Conservation (phyloP, 2,113 vertebrate genomes). For the Tetrao urogallus region DNA sequence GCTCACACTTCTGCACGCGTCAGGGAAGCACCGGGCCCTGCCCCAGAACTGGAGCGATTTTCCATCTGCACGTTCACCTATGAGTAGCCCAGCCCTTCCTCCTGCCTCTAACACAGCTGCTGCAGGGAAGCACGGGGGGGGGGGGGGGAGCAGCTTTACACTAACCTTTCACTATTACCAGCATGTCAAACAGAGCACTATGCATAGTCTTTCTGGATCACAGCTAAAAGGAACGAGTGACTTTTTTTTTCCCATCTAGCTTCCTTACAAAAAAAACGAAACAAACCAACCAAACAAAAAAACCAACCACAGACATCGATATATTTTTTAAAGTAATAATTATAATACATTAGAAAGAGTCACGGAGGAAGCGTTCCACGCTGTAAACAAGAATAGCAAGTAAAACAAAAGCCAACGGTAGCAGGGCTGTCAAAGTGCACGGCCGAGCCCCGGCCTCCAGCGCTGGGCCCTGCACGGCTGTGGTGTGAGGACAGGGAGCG, state of each 20-base stretch:
- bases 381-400: slow-evolving; percentile 64
- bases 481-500: neutral
- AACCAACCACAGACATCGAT: neutral
- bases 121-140: neutral
- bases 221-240: neutral
- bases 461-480: accelerated
- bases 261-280: neutral
- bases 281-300: neutral
- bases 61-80: neutral
- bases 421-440: neutral
- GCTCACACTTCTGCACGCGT: neutral
- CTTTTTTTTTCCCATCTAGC: accelerated
- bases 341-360: slow-evolving; percentile 49
- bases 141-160: no score
- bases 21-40: neutral
- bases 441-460: neutral
- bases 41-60: neutral
- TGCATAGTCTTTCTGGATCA: neutral
- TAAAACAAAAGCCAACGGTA: slow-evolving; percentile 24
- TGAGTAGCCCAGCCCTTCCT: no score
- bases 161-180: neutral
- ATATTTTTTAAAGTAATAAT: slow-evolving; percentile 15
- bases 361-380: slow-evolving; percentile 28
- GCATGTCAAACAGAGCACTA: slow-evolving; percentile 35
- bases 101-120: neutral